These are phyloP conservation scores for Drosophila mauritiana DNA, from an alignment of 1,140 invertebrate genomes.

Conservation along the genomic window DNA sequence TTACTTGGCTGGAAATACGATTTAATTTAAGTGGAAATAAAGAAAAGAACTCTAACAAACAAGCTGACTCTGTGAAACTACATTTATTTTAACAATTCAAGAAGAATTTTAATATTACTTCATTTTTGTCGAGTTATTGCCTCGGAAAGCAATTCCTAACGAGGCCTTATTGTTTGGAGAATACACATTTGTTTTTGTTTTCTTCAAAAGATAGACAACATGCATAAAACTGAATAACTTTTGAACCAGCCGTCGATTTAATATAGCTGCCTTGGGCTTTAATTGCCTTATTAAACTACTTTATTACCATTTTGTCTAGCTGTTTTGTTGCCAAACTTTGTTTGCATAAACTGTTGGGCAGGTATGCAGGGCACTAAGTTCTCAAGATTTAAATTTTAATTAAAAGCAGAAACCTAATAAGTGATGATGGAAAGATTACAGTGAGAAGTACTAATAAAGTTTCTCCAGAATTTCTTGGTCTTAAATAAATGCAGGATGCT, in stretches of 20 bases:
- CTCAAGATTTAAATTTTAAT: conserved; percentile 10
- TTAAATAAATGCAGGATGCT: conserved; percentile 20
- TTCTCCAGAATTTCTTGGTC: conserved; percentile 3
- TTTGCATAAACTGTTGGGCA: conserved; percentile 6
- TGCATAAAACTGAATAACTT: background rate
- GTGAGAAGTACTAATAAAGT: conserved; percentile 13
- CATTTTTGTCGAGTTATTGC: background rate
- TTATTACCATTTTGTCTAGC: background rate
- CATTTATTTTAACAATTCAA: no score
- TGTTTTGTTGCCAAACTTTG: background rate
- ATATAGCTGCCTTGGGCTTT: background rate
- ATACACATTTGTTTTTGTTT: background rate
- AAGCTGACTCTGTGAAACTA: no score
- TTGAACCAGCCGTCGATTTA: background rate
- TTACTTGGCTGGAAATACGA: background rate
- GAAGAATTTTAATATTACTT: no score
- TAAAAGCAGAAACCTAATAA: conserved; percentile 17
- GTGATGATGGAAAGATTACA: conserved; percentile 12
- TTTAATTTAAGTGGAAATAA: background rate
- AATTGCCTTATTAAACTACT: background rate
- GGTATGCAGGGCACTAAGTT: background rate
- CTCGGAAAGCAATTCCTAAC: no score
- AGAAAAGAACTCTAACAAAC: background rate
- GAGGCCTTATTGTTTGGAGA: background rate
- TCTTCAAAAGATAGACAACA: background rate